phyloP scores from a whole-genome alignment of 2,113 vertebrate genomes.

The Leptobrachium leishanense region DNA sequence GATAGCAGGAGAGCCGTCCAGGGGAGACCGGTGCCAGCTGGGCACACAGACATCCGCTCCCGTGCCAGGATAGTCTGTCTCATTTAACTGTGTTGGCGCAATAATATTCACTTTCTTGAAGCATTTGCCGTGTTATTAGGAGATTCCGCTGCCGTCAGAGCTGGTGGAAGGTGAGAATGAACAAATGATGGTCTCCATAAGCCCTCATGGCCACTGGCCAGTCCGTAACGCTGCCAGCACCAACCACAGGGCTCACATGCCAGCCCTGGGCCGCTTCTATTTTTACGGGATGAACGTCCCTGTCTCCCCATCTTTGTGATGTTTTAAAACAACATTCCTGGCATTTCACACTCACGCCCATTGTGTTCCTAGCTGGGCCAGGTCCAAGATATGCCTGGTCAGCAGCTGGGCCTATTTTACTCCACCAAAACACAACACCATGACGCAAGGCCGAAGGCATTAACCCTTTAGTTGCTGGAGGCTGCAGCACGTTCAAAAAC shows the following conservation, averaged over 20 bases:
- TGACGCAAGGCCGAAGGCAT: conserved; percentile 23
- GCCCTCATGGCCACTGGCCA: not conserved
- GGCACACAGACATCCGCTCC: too few species aligned
- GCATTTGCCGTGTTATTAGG: not conserved
- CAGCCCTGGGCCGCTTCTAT: conserved; percentile 30
- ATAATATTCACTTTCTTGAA: not conserved
- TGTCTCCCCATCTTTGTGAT: conserved; percentile 31
- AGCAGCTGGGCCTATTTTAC: conserved; percentile 40
- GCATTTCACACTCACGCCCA: conserved; percentile 47
- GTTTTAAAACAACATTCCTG: conserved; percentile 48
- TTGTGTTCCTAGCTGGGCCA: conserved; percentile 39
- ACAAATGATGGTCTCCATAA: not conserved
- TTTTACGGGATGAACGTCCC: conserved; percentile 44
- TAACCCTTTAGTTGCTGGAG: conserved; percentile 7
- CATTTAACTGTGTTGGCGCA: not conserved
- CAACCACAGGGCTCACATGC: conserved; percentile 14
- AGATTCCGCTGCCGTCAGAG: not conserved
- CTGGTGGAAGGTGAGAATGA: not conserved
- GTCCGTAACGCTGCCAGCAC: not conserved
- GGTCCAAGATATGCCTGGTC: conserved; percentile 43
- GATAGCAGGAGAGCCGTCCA: too few species aligned
- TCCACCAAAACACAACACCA: conserved; percentile 47
- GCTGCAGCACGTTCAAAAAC: too few species aligned
- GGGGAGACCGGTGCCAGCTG: too few species aligned
- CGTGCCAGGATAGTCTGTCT: too few species aligned